Evolutionary conservation across 2,113 vertebrate species (phyloP).

Genomic region (Corythoichthys intestinalis): DNA sequence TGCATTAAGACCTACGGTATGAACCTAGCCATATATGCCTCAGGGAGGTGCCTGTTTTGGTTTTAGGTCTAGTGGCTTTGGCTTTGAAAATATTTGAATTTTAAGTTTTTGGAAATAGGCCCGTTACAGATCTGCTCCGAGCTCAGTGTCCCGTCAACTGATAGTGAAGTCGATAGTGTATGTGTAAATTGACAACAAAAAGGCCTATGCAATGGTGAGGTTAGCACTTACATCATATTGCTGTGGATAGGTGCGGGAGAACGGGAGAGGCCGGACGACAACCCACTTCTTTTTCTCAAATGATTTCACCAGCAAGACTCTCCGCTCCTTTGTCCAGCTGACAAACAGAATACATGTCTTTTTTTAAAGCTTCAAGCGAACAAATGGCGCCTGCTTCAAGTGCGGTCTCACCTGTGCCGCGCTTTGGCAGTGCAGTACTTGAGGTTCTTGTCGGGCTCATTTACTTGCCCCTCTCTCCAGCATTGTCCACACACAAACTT

Average conservation of each 20-base stretch:
- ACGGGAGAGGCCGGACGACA: slow-evolving; percentile 89
- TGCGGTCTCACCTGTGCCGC: slow-evolving; percentile 81
- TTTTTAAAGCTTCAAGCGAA: background rate
- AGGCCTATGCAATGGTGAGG: too few relatives aligned
- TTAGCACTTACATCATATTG: slow-evolving; percentile 88
- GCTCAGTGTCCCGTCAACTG: too few relatives aligned
- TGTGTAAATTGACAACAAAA: too few relatives aligned
- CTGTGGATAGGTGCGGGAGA: slow-evolving; percentile 92
- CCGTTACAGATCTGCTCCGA: too few relatives aligned
- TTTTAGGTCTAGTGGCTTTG: too few relatives aligned
- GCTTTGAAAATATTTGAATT: too few relatives aligned
- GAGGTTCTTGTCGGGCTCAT: slow-evolving; percentile 94
- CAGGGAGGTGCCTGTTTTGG: too few relatives aligned
- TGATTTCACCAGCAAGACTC: slow-evolving; percentile 93
- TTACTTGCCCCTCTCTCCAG: slow-evolving; percentile 94
- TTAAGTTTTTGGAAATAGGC: too few relatives aligned
- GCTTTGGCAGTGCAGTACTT: slow-evolving; percentile 98
- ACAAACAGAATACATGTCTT: background rate
- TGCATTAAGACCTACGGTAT: too few relatives aligned
- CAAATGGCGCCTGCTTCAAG: accelerated
- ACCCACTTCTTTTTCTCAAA: slow-evolving; percentile 98
- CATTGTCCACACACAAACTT: slow-evolving; percentile 98
- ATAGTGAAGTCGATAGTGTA: too few relatives aligned
- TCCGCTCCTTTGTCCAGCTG: slow-evolving; percentile 95
- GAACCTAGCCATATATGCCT: too few relatives aligned